A percentile compares a stretch with the other conserved stretches of the same genome.
Evolutionary conservation across 1,140 invertebrate species (phyloP).

Genomic region (Diachasma alloeum): DNA sequence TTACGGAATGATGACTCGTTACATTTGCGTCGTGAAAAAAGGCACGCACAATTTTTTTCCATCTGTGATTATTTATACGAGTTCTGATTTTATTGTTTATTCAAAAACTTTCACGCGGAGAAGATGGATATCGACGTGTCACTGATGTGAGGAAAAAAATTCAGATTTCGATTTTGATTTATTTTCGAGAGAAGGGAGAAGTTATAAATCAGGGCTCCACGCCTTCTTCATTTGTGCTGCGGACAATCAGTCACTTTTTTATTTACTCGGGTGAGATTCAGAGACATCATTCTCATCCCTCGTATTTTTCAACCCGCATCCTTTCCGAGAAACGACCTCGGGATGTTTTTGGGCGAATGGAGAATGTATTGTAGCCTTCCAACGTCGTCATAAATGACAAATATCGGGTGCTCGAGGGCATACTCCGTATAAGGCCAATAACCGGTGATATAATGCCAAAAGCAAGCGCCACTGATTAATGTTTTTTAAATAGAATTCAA

Average conservation of each 20-base stretch:
- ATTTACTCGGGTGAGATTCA: neutral
- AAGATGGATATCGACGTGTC: too few species aligned
- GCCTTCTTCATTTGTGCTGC: neutral
- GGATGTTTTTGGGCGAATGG: neutral
- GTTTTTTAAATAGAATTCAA: neutral
- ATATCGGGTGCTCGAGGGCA: neutral
- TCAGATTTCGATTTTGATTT: too few species aligned
- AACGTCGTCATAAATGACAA: conserved; percentile 1
- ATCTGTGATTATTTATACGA: too few species aligned
- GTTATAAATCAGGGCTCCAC: neutral
- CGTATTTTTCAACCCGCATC: neutral
- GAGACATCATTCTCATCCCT: neutral
- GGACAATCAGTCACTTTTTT: neutral
- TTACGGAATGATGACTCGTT: conserved; percentile 9
- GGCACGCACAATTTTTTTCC: neutral
- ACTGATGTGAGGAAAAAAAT: too few species aligned
- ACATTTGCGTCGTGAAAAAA: neutral
- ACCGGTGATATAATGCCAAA: neutral
- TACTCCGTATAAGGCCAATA: neutral
- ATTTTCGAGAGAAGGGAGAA: too few species aligned
- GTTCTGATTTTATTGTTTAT: neutral
- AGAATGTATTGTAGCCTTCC: neutral
- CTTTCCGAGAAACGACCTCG: neutral
- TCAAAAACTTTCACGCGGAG: neutral
- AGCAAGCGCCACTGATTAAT: neutral